Percentiles rank a stretch among this genome's conserved stretches.
Conservation (phyloP, 2,888 invertebrate species). For the Cataglyphis livida region DNA sequence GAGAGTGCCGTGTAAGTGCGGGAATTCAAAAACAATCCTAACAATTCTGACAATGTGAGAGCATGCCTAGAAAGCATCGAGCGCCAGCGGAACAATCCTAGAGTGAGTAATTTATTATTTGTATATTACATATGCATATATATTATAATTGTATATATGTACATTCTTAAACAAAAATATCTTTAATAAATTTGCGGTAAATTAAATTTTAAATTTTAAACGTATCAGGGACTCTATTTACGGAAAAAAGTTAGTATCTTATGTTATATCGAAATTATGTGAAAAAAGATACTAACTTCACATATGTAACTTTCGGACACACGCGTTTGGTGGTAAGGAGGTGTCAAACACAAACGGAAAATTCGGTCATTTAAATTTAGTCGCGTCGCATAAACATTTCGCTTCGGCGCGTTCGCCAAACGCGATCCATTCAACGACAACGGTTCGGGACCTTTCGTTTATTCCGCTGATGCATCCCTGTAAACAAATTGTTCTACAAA, state of each 20-base stretch:
- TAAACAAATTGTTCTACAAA: slow-evolving; percentile 74
- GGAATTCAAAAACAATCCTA: too few species aligned
- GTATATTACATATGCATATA: too few species aligned
- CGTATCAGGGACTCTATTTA: neutral
- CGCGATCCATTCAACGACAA: slow-evolving; percentile 43
- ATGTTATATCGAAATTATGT: neutral
- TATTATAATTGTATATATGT: neutral
- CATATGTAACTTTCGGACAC: neutral
- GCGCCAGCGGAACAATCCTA: too few species aligned
- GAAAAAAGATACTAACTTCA: neutral
- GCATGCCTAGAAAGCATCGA: too few species aligned
- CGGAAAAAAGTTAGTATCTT: too few species aligned
- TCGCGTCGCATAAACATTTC: slow-evolving; percentile 45
- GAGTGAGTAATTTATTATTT: too few species aligned
- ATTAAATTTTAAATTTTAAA: neutral
- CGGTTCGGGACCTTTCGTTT: slow-evolving; percentile 56
- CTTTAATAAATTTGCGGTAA: neutral
- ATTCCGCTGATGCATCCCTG: slow-evolving; percentile 48
- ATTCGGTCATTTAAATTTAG: slow-evolving; percentile 64
- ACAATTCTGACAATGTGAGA: too few species aligned
- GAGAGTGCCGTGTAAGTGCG: too few species aligned
- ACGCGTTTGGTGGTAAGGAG: slow-evolving; percentile 12
- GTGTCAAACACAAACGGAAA: slow-evolving; percentile 37
- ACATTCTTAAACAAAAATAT: neutral
- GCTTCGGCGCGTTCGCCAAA: slow-evolving; percentile 26